Evolutionary conservation across 2,888 invertebrate species (phyloP).

Genomic region (Seira sanloemensis): DNA sequence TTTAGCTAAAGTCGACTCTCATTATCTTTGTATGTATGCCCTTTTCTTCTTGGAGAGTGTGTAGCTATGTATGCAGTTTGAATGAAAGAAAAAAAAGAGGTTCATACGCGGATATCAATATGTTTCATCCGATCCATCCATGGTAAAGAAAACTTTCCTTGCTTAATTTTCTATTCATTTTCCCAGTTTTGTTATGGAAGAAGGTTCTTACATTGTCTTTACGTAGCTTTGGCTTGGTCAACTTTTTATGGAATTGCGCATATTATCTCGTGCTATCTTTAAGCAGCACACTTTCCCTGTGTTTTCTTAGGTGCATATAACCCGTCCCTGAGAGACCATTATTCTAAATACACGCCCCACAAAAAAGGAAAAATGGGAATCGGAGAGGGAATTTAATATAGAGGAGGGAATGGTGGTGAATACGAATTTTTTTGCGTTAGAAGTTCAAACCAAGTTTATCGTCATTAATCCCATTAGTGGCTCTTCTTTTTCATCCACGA

Average conservation of each 20-base stretch:
- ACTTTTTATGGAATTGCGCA: background rate
- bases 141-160: background rate
- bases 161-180: slow-evolving; percentile 43
- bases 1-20: slow-evolving; percentile 48
- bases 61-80: background rate
- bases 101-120: background rate
- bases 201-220: background rate
- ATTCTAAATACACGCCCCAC: slow-evolving; percentile 34
- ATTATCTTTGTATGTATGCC: slow-evolving; percentile 32
- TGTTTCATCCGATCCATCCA: background rate
- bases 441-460: slow-evolving; percentile 69
- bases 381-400: slow-evolving; percentile 20
- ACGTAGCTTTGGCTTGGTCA: background rate
- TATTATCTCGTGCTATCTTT: background rate
- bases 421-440: background rate
- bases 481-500: slow-evolving; percentile 49
- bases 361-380: slow-evolving; percentile 34
- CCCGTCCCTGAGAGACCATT: slow-evolving; percentile 47
- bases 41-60: too few species aligned
- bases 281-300: background rate
- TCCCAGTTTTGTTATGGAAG: background rate
- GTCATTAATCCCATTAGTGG: slow-evolving; percentile 72
- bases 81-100: background rate
- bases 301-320: background rate
- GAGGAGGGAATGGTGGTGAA: background rate